phyloP scores from a whole-genome alignment of 2,888 invertebrate species.

The Dryadula phaetusa region DNA sequence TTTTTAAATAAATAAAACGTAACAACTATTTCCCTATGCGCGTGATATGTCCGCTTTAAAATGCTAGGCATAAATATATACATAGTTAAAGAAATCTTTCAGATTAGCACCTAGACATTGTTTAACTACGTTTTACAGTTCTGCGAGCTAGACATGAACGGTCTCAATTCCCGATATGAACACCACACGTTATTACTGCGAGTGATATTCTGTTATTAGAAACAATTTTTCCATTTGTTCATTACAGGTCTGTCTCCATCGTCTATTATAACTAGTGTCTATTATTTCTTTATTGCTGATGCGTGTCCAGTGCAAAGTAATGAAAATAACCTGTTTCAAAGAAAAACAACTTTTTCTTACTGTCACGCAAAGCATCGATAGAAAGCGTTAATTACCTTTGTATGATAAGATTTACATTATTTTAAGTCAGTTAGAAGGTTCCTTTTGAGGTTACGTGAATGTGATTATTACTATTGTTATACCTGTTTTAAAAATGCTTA shows the following conservation, averaged over 20 bases:
- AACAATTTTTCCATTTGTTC: conserved; percentile 21
- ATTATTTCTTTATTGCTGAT: conserved; percentile 26
- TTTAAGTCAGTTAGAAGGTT: conserved; percentile 11
- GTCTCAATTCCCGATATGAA: not conserved
- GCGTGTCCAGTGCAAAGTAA: conserved; percentile 27
- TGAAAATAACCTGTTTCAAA: conserved; percentile 30
- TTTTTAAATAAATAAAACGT: no score
- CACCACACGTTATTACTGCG: conserved; percentile 8
- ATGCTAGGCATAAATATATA: no score
- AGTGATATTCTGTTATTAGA: conserved; percentile 12
- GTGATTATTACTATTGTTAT: no score
- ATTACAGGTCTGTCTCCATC: conserved; percentile 8
- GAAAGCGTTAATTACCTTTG: conserved; percentile 31
- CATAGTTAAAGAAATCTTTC: no score
- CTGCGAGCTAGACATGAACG: not conserved
- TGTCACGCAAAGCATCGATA: conserved; percentile 29
- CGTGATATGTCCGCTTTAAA: no score
- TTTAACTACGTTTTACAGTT: not conserved
- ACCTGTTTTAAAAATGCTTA: no score
- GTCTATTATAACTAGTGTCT: conserved; percentile 11
- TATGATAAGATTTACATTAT: conserved; percentile 28
- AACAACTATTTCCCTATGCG: no score
- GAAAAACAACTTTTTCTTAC: conserved; percentile 33
- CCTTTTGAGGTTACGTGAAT: not conserved
- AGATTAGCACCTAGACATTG: not conserved